Percentiles rank a stretch among this genome's conserved stretches.
phyloP scores from a whole-genome alignment of 2,888 invertebrate species.

The Ormia ochracea region DNA sequence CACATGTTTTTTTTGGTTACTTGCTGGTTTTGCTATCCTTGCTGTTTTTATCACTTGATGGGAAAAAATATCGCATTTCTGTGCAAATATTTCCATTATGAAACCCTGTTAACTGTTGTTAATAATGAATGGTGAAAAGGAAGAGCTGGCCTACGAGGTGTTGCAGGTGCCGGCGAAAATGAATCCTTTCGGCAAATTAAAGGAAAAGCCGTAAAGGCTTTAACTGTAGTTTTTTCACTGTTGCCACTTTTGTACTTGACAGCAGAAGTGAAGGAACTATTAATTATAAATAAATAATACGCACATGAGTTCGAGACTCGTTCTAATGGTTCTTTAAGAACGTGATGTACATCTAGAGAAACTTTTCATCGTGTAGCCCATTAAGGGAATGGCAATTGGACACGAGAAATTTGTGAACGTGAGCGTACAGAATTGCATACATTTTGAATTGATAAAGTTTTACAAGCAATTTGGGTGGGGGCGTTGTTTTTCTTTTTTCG shows the following conservation, averaged over 20 bases:
- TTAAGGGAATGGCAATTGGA: not conserved
- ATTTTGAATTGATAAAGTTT: not conserved
- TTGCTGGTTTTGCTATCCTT: conserved; percentile 10
- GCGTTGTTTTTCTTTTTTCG: too few species aligned
- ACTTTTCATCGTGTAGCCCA: not conserved
- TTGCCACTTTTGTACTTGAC: conserved; percentile 42
- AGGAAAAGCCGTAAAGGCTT: not conserved
- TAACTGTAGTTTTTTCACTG: not conserved
- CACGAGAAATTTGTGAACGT: not conserved
- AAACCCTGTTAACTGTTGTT: conserved; percentile 7
- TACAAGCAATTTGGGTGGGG: not conserved
- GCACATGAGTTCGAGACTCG: conserved; percentile 1
- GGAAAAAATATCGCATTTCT: conserved; percentile 24
- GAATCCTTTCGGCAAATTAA: conserved; percentile 38
- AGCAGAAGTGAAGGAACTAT: conserved; percentile 36
- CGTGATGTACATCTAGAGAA: conserved; percentile 26
- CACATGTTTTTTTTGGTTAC: conserved; percentile 39
- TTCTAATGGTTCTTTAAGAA: conserved; percentile 6
- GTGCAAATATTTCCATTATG: conserved; percentile 33
- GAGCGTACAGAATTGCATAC: not conserved
- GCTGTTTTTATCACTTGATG: conserved; percentile 37
- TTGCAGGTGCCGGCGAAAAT: conserved; percentile 26
- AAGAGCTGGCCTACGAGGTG: not conserved
- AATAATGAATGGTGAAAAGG: not conserved
- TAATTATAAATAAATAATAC: conserved; percentile 52